Percentiles rank a stretch among this genome's conserved stretches.
phyloP scores from a whole-genome alignment of 2,113 vertebrate genomes.

The Ceyx melanurus region DNA sequence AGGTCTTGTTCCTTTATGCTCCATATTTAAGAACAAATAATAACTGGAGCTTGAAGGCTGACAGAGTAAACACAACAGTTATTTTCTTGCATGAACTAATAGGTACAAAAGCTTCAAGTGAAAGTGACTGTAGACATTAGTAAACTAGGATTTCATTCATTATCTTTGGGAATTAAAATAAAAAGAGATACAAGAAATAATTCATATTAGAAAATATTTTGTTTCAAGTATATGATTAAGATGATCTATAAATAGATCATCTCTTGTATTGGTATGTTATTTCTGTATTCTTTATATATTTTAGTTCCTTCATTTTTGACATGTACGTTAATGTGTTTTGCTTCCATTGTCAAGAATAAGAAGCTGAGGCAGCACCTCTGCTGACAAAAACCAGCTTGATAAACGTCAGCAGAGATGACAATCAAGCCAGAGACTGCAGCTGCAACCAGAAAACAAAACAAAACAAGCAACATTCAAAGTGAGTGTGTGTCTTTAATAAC shows the following conservation, averaged over 20 bases:
- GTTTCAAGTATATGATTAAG: background rate
- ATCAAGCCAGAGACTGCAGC: background rate
- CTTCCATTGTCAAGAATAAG: background rate
- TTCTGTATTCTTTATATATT: background rate
- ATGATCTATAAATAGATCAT: background rate
- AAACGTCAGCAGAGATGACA: background rate
- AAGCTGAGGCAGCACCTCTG: background rate
- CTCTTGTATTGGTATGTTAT: background rate
- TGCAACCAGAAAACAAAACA: background rate
- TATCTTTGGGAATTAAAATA: background rate
- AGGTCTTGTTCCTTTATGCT: background rate
- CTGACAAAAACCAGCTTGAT: background rate
- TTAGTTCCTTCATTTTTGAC: background rate
- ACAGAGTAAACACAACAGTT: background rate
- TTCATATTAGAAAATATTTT: background rate
- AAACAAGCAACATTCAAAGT: background rate
- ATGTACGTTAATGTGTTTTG: background rate
- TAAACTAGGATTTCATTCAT: background rate
- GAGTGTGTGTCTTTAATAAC: background rate
- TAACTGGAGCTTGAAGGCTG: background rate
- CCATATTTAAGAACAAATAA: background rate
- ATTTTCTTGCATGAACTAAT: background rate
- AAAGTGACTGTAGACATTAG: background rate
- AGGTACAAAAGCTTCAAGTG: background rate
- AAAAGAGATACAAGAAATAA: background rate